Percentiles rank a stretch among this genome's conserved stretches.
These are phyloP conservation scores for Ceyx margarethae DNA, from an alignment of 2,113 vertebrate genomes.

Conservation along the genomic window DNA sequence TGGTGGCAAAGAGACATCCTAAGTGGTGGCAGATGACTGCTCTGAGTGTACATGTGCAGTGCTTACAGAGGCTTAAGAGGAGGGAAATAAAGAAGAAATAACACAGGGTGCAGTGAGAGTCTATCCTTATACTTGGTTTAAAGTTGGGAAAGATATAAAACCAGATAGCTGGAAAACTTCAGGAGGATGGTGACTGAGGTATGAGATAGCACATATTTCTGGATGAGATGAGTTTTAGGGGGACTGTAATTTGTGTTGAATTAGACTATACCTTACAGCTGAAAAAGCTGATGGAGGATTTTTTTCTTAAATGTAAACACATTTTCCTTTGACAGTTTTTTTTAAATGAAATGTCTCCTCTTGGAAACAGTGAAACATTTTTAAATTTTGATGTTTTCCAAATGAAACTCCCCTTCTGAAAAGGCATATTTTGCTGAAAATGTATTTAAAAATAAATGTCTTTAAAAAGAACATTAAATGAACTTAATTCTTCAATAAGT, in stretches of 20 bases:
- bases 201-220: background rate
- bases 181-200: background rate
- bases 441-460: background rate
- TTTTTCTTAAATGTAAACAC: background rate
- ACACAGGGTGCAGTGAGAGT: background rate
- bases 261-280: background rate
- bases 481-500: background rate
- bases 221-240: background rate
- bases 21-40: background rate
- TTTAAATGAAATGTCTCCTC: constrained; percentile 17
- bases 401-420: background rate
- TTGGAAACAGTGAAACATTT: background rate
- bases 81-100: background rate
- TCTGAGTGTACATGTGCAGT: background rate
- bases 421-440: background rate
- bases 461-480: background rate
- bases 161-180: background rate
- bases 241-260: background rate
- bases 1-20: background rate
- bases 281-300: background rate
- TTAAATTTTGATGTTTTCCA: background rate
- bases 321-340: background rate
- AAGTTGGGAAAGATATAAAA: background rate
- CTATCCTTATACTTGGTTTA: background rate
- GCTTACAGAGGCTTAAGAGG: background rate